Percentiles rank a stretch among this genome's conserved stretches.
Evolutionary conservation across 2,888 invertebrate species (phyloP).

Genomic region (Microctonus brassicae): DNA sequence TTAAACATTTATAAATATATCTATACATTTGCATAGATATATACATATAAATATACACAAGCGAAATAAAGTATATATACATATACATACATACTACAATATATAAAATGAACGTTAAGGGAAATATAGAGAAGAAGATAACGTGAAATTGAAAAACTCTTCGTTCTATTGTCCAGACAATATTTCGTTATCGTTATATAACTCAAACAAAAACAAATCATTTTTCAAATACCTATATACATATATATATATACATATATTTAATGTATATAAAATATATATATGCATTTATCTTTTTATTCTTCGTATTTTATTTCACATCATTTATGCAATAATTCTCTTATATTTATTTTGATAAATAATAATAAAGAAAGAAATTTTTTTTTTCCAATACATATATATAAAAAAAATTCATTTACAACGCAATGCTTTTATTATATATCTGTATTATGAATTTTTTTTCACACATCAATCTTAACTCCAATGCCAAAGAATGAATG

Average conservation of each 20-base stretch:
- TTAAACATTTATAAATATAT: conserved; percentile 4
- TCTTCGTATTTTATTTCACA: not conserved
- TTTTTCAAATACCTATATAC: not conserved
- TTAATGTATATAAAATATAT: no score
- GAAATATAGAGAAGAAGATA: conserved; percentile 21
- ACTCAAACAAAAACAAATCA: not conserved
- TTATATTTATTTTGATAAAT: not conserved
- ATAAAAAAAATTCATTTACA: not conserved
- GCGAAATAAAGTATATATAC: conserved; percentile 1
- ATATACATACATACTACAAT: no score
- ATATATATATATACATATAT: no score
- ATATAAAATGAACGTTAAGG: conserved; percentile 17
- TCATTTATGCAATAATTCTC: not conserved
- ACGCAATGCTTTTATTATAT: not conserved
- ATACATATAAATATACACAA: conserved; percentile 15
- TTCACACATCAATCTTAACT: conserved; percentile 2
- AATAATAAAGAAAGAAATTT: not conserved
- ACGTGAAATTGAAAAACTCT: not conserved
- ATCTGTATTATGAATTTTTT: not conserved
- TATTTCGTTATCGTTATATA: not conserved
- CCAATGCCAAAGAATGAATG: not conserved
- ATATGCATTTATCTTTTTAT: not conserved
- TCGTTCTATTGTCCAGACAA: not conserved
- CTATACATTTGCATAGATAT: no score
- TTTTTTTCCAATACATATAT: no score